A percentile compares a stretch with the other conserved stretches of the same genome.
Evolutionary conservation across 92 coral and sea anemone genomes (phyloP).

Genomic region (Blastomussa wellsi): DNA sequence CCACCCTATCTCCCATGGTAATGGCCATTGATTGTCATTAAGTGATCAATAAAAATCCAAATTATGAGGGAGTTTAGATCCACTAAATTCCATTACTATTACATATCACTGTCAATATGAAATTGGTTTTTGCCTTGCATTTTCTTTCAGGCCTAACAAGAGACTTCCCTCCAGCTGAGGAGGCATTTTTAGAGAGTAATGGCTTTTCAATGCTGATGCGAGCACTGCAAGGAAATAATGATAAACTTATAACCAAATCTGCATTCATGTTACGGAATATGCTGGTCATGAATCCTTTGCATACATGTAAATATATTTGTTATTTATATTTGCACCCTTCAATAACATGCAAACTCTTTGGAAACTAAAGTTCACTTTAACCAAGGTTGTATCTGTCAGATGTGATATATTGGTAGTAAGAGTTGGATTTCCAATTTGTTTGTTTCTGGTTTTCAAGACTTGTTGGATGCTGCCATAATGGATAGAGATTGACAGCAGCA

Average conservation of each 20-base stretch:
- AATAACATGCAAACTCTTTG: no score
- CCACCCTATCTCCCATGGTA: no score
- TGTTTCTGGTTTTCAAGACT: no score
- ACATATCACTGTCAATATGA: background rate
- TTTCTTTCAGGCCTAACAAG: constrained; percentile 72
- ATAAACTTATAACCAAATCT: constrained; percentile 76
- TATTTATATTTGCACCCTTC: no score
- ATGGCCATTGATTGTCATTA: no score
- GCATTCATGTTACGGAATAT: constrained; percentile 70
- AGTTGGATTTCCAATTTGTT: no score
- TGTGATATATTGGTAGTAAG: no score
- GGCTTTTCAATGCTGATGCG: constrained; percentile 82
- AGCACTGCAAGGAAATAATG: constrained; percentile 76
- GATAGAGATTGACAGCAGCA: no score
- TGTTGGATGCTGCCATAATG: no score
- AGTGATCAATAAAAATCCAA: no score
- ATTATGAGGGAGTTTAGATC: background rate
- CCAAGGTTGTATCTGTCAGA: no score
- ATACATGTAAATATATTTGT: constrained; percentile 64
- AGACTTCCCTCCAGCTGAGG: constrained; percentile 72
- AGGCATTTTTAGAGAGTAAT: constrained; percentile 60
- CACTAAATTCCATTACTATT: background rate
- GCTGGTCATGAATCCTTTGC: constrained; percentile 40
- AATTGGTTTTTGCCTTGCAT: background rate
- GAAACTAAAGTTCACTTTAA: no score